Evolutionary conservation across 2,797 vertebrate genomes (phyloP), one percentile per base, ranked within the genome.

Genomic region (Anisognathus igniventris): DNA sequence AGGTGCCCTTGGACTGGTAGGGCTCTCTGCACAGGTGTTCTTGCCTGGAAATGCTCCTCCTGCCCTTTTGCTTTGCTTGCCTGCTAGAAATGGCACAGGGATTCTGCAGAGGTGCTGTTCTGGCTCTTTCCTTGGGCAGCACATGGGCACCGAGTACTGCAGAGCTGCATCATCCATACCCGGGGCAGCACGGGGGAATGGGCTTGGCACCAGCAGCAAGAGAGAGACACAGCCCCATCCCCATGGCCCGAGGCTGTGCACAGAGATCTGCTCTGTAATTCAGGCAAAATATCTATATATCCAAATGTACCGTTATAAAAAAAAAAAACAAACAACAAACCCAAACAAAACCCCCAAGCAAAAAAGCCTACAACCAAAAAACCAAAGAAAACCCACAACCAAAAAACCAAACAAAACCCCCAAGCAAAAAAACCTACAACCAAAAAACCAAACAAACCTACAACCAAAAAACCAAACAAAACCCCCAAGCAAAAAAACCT

Each of bases 161-260:
- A 37, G 73, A 65, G 66, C 53, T 33, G 40, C 70, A 21, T 5
- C 66, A 2, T 2, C 10, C 10, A 5, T 9, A 25, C 10, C 45
- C 5, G 7, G 21, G n/a, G 7, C 47, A 35, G 56, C 21, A 1
- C 2, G 1, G 33, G 25, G 24, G 2, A 48, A 3, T 0, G 12
- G 64, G 11, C n/a, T 62, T 42, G 40, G 58, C 39, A 21, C 20
- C 2, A 19, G 28, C 50, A 73, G 54, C 45, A 33, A 21, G 50
- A 3, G 8, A 21, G 50, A 3, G 8, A 27, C 64, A 33, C 39
- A 51, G 44, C 47, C 40, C 70, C 24, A 4, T 20, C 15, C 78
- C 22, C 35, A 0, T 45, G 45, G 65, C 35, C 75, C 35, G 9
- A 31, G 31, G 35, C 71, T 31, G 21, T 6, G 42, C 33, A 6